These are phyloP conservation scores for Parnassius apollo DNA, from an alignment of 2,888 invertebrate species.

Conservation along the genomic window DNA sequence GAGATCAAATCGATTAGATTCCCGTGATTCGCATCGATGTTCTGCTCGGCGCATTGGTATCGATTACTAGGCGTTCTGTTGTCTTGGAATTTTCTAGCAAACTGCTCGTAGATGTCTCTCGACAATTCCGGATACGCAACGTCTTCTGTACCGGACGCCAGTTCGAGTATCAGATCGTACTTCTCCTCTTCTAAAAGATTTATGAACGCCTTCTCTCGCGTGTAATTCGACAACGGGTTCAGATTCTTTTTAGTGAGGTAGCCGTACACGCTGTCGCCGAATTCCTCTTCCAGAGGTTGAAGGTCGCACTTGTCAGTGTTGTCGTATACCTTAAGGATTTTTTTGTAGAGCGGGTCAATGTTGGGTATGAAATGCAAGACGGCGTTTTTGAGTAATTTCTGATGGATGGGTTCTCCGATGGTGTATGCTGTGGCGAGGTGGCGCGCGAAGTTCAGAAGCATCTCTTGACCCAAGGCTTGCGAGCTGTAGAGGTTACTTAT, in stretches of 20 bases:
- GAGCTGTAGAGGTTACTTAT: slow-evolving; percentile 91
- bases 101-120: slow-evolving; percentile 69
- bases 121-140: slow-evolving; percentile 75
- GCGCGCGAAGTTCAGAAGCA: slow-evolving; percentile 89
- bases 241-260: slow-evolving; percentile 63
- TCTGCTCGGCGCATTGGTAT: slow-evolving; percentile 48
- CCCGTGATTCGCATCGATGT: slow-evolving; percentile 55
- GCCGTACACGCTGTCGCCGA: slow-evolving; percentile 84
- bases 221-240: slow-evolving; percentile 65
- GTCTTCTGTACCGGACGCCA: slow-evolving; percentile 87
- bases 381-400: slow-evolving; percentile 84
- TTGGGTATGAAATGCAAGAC: slow-evolving; percentile 91
- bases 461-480: slow-evolving; percentile 92
- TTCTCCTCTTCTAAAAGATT: slow-evolving; percentile 83
- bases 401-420: slow-evolving; percentile 84
- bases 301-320: slow-evolving; percentile 58
- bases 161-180: slow-evolving; percentile 87
- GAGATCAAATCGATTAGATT: slow-evolving; percentile 82
- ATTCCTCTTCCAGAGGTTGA: slow-evolving; percentile 75
- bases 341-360: slow-evolving; percentile 57
- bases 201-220: slow-evolving; percentile 82
- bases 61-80: slow-evolving; percentile 57
- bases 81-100: slow-evolving; percentile 69
- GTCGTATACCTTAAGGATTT: slow-evolving; percentile 53
- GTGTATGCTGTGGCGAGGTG: slow-evolving; percentile 88